Percentiles rank a stretch among this genome's conserved stretches.
phyloP scores from a whole-genome alignment of 2,797 vertebrate species.

The Sebastiscus albofasciatus region DNA sequence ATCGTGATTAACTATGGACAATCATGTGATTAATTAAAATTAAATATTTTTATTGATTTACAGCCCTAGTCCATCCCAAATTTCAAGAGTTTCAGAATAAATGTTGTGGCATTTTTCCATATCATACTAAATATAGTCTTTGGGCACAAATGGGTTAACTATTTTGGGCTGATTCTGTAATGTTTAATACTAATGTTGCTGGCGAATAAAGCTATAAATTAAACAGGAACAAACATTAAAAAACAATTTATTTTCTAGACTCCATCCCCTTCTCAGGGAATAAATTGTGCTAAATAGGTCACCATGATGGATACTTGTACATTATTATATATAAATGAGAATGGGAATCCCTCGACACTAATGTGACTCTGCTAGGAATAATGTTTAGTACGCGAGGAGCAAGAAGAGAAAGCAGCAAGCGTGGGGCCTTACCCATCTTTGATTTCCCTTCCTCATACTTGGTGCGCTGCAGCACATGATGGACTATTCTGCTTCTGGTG shows the following conservation, averaged over 20 bases:
- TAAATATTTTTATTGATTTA: no score
- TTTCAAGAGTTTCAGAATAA: no score
- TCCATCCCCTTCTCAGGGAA: neutral
- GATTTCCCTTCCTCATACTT: constrained; percentile 98
- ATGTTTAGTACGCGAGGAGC: neutral
- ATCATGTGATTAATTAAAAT: no score
- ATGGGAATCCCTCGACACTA: neutral
- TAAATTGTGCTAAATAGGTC: neutral
- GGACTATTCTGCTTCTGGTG: constrained; percentile 95
- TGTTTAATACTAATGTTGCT: neutral
- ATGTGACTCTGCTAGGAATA: neutral
- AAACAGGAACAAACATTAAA: neutral
- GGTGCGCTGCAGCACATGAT: constrained; percentile 96
- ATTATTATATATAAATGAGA: neutral
- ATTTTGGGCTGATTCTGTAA: neutral
- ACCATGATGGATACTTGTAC: neutral
- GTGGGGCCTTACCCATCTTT: constrained; percentile 91
- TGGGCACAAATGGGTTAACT: no score
- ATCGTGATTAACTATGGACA: no score
- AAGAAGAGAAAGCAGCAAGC: neutral
- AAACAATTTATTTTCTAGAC: neutral
- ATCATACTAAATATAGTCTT: no score
- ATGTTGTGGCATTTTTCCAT: no score
- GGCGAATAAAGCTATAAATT: neutral
- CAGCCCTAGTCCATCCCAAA: no score